Evolutionary conservation across 2,797 vertebrate species (phyloP).

Genomic region (Atherinosoma microstoma): DNA sequence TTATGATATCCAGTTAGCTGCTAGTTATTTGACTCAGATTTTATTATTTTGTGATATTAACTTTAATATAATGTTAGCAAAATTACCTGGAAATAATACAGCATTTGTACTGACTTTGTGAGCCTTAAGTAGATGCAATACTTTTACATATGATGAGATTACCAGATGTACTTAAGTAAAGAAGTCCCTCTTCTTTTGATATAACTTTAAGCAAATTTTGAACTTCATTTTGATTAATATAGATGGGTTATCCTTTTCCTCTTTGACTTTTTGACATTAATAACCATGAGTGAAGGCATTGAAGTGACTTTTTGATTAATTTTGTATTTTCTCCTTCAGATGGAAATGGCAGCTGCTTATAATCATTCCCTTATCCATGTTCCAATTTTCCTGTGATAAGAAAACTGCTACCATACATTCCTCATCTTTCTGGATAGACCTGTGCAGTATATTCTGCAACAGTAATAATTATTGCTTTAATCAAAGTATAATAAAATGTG

Average conservation of each 20-base stretch:
- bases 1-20: neutral
- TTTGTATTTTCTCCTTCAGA: constrained; percentile 18
- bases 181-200: neutral
- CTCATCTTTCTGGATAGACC: constrained; percentile 1
- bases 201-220: constrained; percentile 30
- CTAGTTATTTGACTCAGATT: constrained; percentile 10
- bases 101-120: constrained; percentile 1
- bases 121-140: constrained; percentile 11
- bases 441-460: neutral
- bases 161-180: constrained; percentile 19
- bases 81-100: constrained; percentile 2
- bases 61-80: constrained; percentile 17
- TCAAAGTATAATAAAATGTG: neutral
- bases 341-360: constrained; percentile 36
- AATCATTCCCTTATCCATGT: constrained; percentile 17
- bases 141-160: constrained; percentile 25
- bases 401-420: constrained; percentile 17
- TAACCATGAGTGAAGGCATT: constrained; percentile 28
- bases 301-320: constrained; percentile 25
- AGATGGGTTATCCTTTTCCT: constrained; percentile 19
- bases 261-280: constrained; percentile 52
- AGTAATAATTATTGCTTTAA: constrained; percentile 20
- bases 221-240: constrained; percentile 40
- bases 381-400: constrained; percentile 7
- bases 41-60: neutral